These are phyloP conservation scores for Todiramphus chloris DNA, from an alignment of 2,113 vertebrate genomes.

Conservation along the genomic window DNA sequence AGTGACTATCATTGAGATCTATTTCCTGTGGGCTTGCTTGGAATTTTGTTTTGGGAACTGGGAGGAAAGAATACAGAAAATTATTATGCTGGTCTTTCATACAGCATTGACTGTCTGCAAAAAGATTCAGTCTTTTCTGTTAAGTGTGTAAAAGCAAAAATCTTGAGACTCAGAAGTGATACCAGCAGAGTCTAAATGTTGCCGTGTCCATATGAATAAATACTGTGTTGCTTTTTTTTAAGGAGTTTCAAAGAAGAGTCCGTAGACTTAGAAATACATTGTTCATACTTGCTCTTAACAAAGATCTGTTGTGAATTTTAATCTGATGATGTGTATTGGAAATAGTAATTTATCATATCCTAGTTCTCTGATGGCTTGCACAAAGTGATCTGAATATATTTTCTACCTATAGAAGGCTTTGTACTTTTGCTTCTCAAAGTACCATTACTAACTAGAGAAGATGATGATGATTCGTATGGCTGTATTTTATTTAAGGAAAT, in stretches of 20 bases:
- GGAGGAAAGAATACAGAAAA: background rate
- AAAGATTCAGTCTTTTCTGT: background rate
- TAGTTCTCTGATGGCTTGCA: background rate
- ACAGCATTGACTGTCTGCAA: background rate
- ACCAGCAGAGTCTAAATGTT: background rate
- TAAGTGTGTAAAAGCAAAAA: background rate
- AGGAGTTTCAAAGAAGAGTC: background rate
- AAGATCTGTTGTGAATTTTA: background rate
- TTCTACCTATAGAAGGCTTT: background rate
- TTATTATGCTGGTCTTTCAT: background rate
- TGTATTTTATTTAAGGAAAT: background rate
- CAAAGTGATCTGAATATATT: background rate
- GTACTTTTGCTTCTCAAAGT: background rate
- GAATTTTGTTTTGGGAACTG: background rate
- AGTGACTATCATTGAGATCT: background rate
- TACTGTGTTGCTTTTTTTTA: background rate
- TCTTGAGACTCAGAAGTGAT: background rate
- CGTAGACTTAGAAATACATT: background rate
- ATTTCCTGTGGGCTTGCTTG: background rate
- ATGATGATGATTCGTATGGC: background rate
- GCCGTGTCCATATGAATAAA: background rate
- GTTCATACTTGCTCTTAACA: background rate
- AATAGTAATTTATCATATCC: background rate
- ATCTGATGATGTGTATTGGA: background rate
- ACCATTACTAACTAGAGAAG: background rate